Evolutionary conservation across 2,888 invertebrate species (phyloP).

Genomic region (Calameuta pallipes): DNA sequence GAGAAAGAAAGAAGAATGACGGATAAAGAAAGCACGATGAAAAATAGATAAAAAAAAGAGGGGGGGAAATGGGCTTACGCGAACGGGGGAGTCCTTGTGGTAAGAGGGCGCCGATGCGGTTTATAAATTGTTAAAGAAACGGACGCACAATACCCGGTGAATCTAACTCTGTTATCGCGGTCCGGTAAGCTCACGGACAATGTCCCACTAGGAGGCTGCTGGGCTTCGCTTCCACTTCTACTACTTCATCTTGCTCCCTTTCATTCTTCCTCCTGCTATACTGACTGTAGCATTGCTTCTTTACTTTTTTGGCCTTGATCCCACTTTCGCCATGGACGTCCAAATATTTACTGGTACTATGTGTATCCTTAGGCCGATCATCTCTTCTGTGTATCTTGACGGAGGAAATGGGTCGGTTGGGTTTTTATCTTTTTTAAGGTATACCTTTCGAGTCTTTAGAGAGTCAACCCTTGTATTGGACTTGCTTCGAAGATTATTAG

Average conservation of each 20-base stretch:
- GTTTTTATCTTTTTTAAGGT: no score
- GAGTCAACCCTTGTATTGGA: no score
- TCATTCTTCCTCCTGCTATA: not conserved
- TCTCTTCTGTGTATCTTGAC: no score
- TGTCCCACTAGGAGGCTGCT: slow-evolving; percentile 37
- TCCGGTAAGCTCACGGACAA: slow-evolving; percentile 57
- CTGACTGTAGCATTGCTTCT: slow-evolving; percentile 14
- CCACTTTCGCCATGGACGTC: slow-evolving; percentile 50
- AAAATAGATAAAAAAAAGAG: no score
- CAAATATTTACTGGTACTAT: slow-evolving; percentile 54
- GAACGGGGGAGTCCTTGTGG: no score
- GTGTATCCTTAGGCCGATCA: no score
- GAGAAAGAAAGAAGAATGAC: no score
- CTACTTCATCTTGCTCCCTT: not conserved
- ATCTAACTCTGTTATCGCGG: slow-evolving; percentile 64
- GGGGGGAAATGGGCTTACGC: no score
- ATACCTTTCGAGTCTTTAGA: no score
- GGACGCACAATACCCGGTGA: slow-evolving; percentile 43
- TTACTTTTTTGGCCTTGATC: slow-evolving; percentile 18
- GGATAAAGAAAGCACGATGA: no score
- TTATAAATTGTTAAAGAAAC: slow-evolving; percentile 46
- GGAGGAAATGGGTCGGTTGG: no score
- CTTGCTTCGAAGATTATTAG: no score
- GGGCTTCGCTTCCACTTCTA: slow-evolving; percentile 24
- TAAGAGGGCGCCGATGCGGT: slow-evolving; percentile 34